Conservation (phyloP, 2,888 invertebrate species). For the Acrobasis repandana region DNA sequence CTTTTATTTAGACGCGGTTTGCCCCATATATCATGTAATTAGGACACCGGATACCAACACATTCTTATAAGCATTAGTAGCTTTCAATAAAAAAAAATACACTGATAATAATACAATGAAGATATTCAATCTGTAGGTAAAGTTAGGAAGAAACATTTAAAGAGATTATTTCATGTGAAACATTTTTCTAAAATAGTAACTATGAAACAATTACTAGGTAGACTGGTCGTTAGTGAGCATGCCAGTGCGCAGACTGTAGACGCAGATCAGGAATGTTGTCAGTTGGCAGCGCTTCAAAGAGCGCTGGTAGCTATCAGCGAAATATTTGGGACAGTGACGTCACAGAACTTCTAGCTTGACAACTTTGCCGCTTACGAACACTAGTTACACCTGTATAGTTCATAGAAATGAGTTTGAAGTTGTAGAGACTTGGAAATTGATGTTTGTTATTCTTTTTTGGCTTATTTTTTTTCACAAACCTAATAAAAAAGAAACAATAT, state of each 20-base stretch:
- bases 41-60: constrained; percentile 40
- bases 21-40: constrained; percentile 71
- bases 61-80: constrained; percentile 3
- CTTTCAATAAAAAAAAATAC: too few species aligned
- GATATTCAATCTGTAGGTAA: too few species aligned
- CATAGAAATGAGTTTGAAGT: too few species aligned
- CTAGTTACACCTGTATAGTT: too few species aligned
- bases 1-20: constrained; percentile 71
- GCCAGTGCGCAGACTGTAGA: constrained; percentile 5
- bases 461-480: too few species aligned
- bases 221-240: not conserved
- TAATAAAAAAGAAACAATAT: too few species aligned
- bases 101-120: too few species aligned
- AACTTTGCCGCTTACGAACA: not conserved
- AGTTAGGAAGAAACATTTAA: too few species aligned
- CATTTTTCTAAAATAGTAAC: constrained; percentile 1
- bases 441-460: too few species aligned
- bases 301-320: constrained; percentile 9
- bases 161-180: too few species aligned
- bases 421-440: too few species aligned
- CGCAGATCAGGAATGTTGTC: constrained; percentile 4
- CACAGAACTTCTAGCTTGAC: not conserved
- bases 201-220: constrained; percentile 3
- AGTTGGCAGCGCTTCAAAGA: constrained; percentile 18
- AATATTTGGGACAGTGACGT: constrained; percentile 14